phyloP scores from a whole-genome alignment of 2,113 vertebrate species.

The Malurus melanocephalus region DNA sequence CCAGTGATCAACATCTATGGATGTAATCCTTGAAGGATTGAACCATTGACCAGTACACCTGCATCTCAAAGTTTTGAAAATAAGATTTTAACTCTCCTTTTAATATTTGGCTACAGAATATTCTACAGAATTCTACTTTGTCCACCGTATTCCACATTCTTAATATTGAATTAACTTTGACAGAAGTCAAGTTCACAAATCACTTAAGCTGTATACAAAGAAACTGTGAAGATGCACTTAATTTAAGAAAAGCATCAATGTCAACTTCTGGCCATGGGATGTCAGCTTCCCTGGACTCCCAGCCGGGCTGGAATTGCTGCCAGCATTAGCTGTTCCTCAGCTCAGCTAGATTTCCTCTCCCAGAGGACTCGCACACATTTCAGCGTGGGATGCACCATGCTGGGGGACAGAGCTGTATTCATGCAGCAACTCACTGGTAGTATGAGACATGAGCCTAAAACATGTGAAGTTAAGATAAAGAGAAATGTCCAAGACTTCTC shows the following conservation, averaged over 20 bases:
- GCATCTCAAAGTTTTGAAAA: background rate
- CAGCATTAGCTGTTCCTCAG: constrained; percentile 19
- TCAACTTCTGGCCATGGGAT: constrained; percentile 6
- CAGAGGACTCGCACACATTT: constrained; percentile 18
- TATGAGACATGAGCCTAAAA: constrained; percentile 36
- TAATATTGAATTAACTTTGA: background rate
- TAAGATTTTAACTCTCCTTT: background rate
- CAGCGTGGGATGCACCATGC: constrained; percentile 36
- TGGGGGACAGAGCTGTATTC: constrained; percentile 18
- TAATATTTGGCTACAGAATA: background rate
- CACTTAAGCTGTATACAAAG: background rate
- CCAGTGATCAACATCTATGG: background rate
- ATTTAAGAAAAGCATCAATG: constrained; percentile 11
- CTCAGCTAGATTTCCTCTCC: constrained; percentile 3
- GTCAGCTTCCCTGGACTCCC: background rate
- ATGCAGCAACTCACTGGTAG: constrained; percentile 50
- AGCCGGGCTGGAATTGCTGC: constrained; percentile 5
- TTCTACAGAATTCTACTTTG: background rate
- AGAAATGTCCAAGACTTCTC: constrained; percentile 47
- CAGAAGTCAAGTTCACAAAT: background rate
- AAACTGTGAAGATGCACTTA: background rate
- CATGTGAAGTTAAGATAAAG: constrained; percentile 29
- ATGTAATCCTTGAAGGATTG: background rate
- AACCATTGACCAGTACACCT: background rate
- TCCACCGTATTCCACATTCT: background rate